These are phyloP conservation scores for Promerops cafer DNA, from an alignment of 2,113 vertebrate species.

Conservation along the genomic window DNA sequence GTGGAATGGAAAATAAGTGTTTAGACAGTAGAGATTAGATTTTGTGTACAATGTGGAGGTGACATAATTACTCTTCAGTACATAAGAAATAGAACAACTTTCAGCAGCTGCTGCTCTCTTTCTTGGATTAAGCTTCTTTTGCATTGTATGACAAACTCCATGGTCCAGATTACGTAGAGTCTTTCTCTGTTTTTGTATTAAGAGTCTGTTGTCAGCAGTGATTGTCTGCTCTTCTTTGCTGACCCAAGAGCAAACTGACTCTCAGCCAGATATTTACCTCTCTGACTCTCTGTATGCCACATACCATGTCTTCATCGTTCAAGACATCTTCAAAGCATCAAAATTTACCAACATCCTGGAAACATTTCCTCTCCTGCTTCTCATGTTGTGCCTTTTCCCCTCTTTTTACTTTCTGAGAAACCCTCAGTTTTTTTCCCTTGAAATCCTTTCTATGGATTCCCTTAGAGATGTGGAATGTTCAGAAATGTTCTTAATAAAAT, in stretches of 20 bases:
- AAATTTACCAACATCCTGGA: neutral
- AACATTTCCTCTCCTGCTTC: neutral
- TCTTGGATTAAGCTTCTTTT: neutral
- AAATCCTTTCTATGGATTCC: neutral
- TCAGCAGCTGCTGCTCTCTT: neutral
- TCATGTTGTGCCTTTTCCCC: fast-evolving
- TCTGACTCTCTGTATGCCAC: neutral
- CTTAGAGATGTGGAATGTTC: neutral
- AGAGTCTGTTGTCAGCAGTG: neutral
- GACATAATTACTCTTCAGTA: neutral
- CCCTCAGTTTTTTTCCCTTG: neutral
- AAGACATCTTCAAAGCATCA: neutral
- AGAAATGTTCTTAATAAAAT: neutral
- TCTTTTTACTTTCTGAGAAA: neutral
- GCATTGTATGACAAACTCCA: neutral
- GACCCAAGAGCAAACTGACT: neutral
- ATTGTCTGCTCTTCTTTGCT: neutral
- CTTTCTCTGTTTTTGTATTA: neutral
- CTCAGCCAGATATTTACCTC: neutral
- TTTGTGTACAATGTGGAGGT: neutral
- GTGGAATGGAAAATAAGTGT: neutral
- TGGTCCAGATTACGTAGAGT: neutral
- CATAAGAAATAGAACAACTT: neutral
- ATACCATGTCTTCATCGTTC: neutral
- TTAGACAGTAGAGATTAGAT: neutral